Evolutionary conservation across 2,797 vertebrate species (phyloP), one percentile per base, ranked within the genome.

Genomic region (Hoplostethus atlanticus): DNA sequence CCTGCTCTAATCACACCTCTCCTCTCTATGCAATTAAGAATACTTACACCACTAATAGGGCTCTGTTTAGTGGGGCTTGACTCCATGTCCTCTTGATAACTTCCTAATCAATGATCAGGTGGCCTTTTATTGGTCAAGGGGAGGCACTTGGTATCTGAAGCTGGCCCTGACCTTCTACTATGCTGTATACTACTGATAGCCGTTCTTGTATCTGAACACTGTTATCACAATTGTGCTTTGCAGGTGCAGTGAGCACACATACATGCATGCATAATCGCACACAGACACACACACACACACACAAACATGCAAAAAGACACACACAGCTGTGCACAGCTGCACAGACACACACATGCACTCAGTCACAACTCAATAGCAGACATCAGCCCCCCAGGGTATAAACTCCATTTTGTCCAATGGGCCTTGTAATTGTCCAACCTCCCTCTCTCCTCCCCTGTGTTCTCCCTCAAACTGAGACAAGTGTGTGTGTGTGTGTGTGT

Each of bases 351-450:
- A 68, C 30, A 25, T 3, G 25, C 40, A 51, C 58, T 44, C 56
- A 53, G 36, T n/a, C 62, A 70, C 1, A 63, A 31, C 9, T 77
- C 67, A 57, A 70, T 60, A 40, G 46, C 73, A 68, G 60, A 60
- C 64, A 71, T 1, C 52, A 56, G 44, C 36, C 46, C 73, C 61
- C 38, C 44, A 17, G 52, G 5, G 42, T 71, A 81, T 61, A 76
- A 68, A 77, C 6, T 9, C 16, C 5, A 60, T 51, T 71, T 48
- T 66, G 78, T 80, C 75, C 80, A 70, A 82, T 71, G 68, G 69
- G 68, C 58, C 76, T 81, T 75, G 79, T 70, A 75, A 87, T 64
- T 68, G 68, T 42, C 38, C 60, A 71, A 12, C 54, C 65, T 21
- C 71, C 30, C 42, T 30, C 40, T 63, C 36, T 16, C 12, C 59